A percentile compares a stretch with the other conserved stretches of the same genome.
phyloP scores from a whole-genome alignment of 2,113 vertebrate genomes.

The Paraplagusia blochii region DNA sequence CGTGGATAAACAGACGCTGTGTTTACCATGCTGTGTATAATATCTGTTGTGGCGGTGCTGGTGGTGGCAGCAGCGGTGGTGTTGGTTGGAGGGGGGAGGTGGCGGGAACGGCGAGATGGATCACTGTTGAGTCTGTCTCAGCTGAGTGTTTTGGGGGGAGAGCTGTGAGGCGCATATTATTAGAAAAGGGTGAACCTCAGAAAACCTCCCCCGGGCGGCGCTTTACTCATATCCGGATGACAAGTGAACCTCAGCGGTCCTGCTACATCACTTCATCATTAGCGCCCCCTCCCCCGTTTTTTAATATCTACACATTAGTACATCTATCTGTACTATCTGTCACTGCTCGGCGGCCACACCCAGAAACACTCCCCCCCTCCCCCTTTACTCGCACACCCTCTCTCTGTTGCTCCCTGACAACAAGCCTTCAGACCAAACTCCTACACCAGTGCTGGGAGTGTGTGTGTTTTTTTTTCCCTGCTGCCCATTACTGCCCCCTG shows the following conservation, averaged over 20 bases:
- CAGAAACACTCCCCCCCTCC: constrained; percentile 48
- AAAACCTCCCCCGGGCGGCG: constrained; percentile 43
- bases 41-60: constrained; percentile 20
- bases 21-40: not conserved
- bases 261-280: constrained; percentile 44
- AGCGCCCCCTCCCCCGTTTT: constrained; percentile 38
- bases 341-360: constrained; percentile 53
- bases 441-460: constrained; percentile 44
- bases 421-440: constrained; percentile 39
- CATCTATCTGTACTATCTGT: constrained; percentile 33
- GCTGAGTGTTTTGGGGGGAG: constrained; percentile 57
- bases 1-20: constrained; percentile 11
- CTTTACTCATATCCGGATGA: constrained; percentile 38
- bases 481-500: constrained; percentile 29
- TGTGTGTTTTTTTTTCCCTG: constrained; percentile 41
- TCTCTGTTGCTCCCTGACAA: constrained; percentile 14
- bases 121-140: constrained; percentile 44
- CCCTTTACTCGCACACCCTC: constrained; percentile 39
- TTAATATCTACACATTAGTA: constrained; percentile 41
- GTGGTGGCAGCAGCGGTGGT: too few species aligned
- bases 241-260: constrained; percentile 46
- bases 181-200: constrained; percentile 54
- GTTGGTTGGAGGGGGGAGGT: constrained; percentile 1
- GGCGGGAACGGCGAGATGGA: constrained; percentile 6
- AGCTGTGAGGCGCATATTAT: constrained; percentile 63